A percentile compares a stretch with the other conserved stretches of the same genome.
Conservation (phyloP, 2,797 vertebrate genomes). For the Enteromius thamalakanensis region DNA sequence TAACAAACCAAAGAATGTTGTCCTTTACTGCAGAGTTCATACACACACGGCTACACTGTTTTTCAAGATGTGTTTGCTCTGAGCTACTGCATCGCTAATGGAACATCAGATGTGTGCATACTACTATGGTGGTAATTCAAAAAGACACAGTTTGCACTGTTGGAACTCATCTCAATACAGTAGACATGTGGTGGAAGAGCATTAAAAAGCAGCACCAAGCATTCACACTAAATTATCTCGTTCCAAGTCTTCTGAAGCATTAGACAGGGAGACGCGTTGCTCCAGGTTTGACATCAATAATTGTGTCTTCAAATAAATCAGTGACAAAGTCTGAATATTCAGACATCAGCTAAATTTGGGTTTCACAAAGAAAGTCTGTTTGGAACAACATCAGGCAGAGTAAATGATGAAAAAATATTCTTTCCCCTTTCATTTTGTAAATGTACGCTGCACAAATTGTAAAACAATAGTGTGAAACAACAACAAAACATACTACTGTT, state of each 20-base stretch:
- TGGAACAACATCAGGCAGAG: background rate
- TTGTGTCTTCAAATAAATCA: background rate
- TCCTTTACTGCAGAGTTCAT: constrained; percentile 10
- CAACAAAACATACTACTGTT: background rate
- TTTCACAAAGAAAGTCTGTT: background rate
- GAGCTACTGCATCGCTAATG: background rate
- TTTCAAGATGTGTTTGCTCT: background rate
- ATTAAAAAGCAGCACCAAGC: constrained; percentile 2
- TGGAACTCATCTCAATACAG: constrained; percentile 37
- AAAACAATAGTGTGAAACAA: background rate
- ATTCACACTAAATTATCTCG: background rate
- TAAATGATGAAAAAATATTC: background rate
- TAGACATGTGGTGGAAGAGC: background rate
- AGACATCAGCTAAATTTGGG: background rate
- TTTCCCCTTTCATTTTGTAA: background rate
- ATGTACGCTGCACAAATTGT: background rate
- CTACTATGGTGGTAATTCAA: constrained; percentile 31
- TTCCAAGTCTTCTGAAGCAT: background rate
- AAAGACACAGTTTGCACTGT: constrained; percentile 20
- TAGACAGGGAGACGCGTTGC: background rate
- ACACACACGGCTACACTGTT: background rate
- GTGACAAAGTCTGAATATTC: background rate
- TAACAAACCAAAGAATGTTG: constrained; percentile 15
- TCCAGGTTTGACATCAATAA: background rate
- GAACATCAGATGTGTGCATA: background rate